Base-by-base conservation (phyloP, 1,140 invertebrate species). In the Leptopilina boulardi region DNA sequence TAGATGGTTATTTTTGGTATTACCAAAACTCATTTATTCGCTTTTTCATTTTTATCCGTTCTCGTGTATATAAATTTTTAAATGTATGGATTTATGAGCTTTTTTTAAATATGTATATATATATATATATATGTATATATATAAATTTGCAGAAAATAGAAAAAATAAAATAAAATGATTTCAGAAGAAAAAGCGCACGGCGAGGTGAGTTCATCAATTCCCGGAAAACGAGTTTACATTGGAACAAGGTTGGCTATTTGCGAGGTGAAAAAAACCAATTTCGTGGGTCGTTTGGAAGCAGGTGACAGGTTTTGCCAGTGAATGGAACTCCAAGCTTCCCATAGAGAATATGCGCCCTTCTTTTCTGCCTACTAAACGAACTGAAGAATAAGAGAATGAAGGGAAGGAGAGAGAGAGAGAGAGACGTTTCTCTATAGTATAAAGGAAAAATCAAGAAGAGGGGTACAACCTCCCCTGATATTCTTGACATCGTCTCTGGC, bases 221-320 rank as follows among this genome's bases (percentile, higher is more conserved):
- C 13, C n/a, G 26, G 23, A 1, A 66, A 66, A 66, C 59, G 4
- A 66, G 26, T 30, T 66, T 34, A 66, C 56, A 34, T 66, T 73
- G 74, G 34, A 79, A 82, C 47, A 71, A 66, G 73, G 51, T 80
- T 73, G 76, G 74, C 77, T 82, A 80, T 80, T 78, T 82, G 82
- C 54, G 70, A 82, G 74, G 74, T 79, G 77, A 80, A 80, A 84
- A 66, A 66, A 66, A 83, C 77, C 80, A 84, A 84, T 82, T 84
- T 84, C 77, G 77, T 79, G 79, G 80, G 76, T 80, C 44, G 77
- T 72, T 81, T 59, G 72, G 76, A 79, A 78, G 80, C 80, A 82
- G 82, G 82, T 83, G 82, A 83, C 82, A 83, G 80, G 72, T 72
- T 79, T 77, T 78, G 77, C 73, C 71, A 79, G 75, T 78, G 79